Evolutionary conservation across 2,888 invertebrate species (phyloP).

Genomic region (Tineola bisselliella): DNA sequence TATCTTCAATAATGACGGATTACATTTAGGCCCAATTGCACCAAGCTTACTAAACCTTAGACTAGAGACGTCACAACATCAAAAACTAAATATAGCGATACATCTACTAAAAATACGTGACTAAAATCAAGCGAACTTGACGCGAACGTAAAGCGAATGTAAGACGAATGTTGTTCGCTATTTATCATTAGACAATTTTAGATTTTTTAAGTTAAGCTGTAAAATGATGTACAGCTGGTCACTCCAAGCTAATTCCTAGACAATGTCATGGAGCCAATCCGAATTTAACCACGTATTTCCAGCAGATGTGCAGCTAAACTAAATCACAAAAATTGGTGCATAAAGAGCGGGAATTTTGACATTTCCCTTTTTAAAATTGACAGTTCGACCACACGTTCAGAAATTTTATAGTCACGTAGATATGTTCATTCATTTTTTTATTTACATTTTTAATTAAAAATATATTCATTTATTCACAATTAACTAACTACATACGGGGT

Average conservation of each 20-base stretch:
- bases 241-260: no score
- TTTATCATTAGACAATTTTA: no score
- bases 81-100: neutral
- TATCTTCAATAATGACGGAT: neutral
- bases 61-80: neutral
- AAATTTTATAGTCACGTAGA: conserved; percentile 13
- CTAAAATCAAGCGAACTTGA: no score
- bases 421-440: conserved; percentile 10
- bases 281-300: no score
- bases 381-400: neutral
- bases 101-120: no score
- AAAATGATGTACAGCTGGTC: no score
- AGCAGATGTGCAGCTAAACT: neutral
- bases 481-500: neutral
- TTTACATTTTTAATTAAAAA: neutral
- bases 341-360: neutral
- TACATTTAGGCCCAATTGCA: conserved; percentile 1
- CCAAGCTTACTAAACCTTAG: neutral
- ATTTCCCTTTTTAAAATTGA: conserved; percentile 8
- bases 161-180: no score
- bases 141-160: no score
- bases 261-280: no score
- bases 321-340: conserved; percentile 2
- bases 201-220: no score
- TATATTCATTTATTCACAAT: neutral